Evolutionary conservation across 53 echinoderm and acorn worm genomes (phyloP).

Genomic region (Stichopus horrens): DNA sequence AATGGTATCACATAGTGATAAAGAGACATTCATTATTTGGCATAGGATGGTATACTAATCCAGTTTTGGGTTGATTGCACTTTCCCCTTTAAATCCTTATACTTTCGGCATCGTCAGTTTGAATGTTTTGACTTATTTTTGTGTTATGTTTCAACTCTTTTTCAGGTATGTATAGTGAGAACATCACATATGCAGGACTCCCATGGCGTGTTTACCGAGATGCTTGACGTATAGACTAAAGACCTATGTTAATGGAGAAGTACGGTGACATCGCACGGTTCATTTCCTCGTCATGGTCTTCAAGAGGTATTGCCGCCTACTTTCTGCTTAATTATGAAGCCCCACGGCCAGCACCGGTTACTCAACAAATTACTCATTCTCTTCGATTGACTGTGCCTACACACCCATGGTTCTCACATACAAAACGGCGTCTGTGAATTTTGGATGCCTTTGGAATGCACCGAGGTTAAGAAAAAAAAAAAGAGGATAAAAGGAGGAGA

Average conservation of each 20-base stretch:
- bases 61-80: no score
- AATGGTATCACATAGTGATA: no score
- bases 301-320: background rate
- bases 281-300: background rate
- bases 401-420: background rate
- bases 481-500: background rate
- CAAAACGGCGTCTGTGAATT: background rate
- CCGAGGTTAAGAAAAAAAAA: background rate
- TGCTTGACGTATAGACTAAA: background rate
- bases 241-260: background rate
- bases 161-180: background rate
- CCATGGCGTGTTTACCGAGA: background rate
- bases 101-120: background rate
- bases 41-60: no score
- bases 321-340: conserved; percentile 26
- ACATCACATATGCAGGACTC: background rate
- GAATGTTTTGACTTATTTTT: background rate
- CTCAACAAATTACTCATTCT: conserved; percentile 20
- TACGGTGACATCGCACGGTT: background rate
- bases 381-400: conserved; percentile 22
- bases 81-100: no score
- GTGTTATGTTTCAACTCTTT: background rate
- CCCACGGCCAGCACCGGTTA: conserved; percentile 15
- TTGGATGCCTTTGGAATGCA: conserved; percentile 21
- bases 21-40: no score